Conservation (phyloP, 2,113 vertebrate species). For the Chrysochloris asiatica region DNA sequence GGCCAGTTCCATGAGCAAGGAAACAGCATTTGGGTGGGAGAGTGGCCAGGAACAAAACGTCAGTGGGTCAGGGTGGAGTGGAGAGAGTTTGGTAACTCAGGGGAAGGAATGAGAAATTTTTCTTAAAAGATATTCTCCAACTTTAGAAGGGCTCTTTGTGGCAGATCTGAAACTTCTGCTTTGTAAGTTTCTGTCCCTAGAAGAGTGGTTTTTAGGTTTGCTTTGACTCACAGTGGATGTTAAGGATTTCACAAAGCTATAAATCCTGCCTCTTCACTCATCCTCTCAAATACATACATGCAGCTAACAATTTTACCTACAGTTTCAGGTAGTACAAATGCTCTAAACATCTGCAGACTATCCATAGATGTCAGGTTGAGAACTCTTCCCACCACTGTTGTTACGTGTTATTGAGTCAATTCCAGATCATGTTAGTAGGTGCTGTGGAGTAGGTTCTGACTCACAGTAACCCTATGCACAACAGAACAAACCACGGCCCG, state of each 20-base stretch:
- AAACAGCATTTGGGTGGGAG: conserved; percentile 33
- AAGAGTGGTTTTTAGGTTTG: neutral
- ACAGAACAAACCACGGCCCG: no score
- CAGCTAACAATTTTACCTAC: neutral
- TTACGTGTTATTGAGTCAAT: no score
- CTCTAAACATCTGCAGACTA: conserved; percentile 28
- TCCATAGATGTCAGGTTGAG: neutral
- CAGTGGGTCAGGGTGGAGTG: conserved; percentile 61
- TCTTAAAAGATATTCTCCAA: conserved; percentile 56
- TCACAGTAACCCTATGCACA: no score
- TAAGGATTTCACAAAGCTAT: conserved; percentile 23
- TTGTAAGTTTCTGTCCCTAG: neutral
- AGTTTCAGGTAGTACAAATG: conserved; percentile 1
- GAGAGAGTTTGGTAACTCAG: conserved; percentile 56
- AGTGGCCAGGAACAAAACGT: conserved; percentile 65
- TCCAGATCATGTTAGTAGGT: no score
- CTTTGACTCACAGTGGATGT: neutral
- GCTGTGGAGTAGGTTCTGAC: no score
- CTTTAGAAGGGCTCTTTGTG: conserved; percentile 59
- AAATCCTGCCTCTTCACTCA: neutral
- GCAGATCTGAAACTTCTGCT: conserved; percentile 28
- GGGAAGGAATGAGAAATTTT: conserved; percentile 62
- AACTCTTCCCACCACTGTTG: neutral
- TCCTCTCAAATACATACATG: neutral
- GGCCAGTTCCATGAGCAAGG: conserved; percentile 43